Conservation (phyloP, 2,797 vertebrate genomes). For the Spondyliosoma cantharus region DNA sequence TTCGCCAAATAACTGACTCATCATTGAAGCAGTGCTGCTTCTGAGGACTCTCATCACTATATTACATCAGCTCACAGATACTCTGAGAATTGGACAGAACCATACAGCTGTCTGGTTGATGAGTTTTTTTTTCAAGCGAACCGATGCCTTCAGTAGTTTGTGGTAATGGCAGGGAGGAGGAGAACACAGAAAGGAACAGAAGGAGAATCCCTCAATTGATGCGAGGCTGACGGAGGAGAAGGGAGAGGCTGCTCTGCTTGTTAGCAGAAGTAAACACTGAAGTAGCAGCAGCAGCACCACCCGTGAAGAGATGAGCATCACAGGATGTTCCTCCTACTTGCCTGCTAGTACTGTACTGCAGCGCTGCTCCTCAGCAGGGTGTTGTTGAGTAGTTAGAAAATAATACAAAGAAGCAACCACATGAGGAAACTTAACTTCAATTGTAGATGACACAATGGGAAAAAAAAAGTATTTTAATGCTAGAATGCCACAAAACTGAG, state of each 20-base stretch:
- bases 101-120: neutral
- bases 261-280: slow-evolving; percentile 45
- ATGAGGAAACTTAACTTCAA: neutral
- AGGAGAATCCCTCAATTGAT: slow-evolving; percentile 38
- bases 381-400: neutral
- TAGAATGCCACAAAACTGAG: neutral
- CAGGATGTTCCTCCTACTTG: neutral
- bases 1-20: neutral
- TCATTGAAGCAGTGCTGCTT: neutral
- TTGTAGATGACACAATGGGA: neutral
- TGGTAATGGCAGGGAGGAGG: slow-evolving; percentile 21
- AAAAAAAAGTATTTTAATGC: no score
- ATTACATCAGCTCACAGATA: neutral
- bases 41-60: neutral
- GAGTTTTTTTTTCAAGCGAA: slow-evolving; percentile 10
- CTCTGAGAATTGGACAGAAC: neutral
- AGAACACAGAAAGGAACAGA: slow-evolving; percentile 17
- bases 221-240: slow-evolving; percentile 25
- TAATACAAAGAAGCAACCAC: neutral
- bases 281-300: slow-evolving; percentile 22
- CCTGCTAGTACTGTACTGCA: neutral
- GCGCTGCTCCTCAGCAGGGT: neutral
- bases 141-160: neutral
- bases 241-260: slow-evolving; percentile 38
- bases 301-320: slow-evolving; percentile 42